Evolutionary conservation across 2,888 invertebrate genomes (phyloP), one percentile per base, ranked within the genome.

Genomic region (Cactoblastis cactorum): DNA sequence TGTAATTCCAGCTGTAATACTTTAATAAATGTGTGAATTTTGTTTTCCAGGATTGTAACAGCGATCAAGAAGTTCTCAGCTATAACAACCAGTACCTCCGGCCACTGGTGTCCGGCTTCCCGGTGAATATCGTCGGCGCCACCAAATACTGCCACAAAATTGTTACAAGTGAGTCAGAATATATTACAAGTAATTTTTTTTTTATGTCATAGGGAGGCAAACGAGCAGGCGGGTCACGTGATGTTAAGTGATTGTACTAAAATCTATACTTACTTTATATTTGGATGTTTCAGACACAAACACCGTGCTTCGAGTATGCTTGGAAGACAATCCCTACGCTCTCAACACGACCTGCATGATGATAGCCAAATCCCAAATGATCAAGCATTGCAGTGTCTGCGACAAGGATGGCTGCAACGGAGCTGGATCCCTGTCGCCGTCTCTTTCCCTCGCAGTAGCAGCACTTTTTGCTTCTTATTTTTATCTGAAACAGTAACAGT

Each of bases 391-490:
- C 79, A 69, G 69, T 52, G 77, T 87, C 37, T 92, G 92, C 65
- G 80, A 87, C 64, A 83, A 79, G 53, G 91, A 92, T 53, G 80
- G 73, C 50, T 92, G 92, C 76, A 92, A 92, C 59, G 80, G 79
- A 19, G 85, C 85, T 49, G 77, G 76, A 8, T 67, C 84, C n/a
- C 57, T 79, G 18, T 59, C 72, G 5, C 70, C 79, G 51, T 85
- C 87, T 3, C 55, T 83, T 49, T 83, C 87, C 9, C 67, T 89
- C 4, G 80, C 82, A 8, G 57, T 74, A 33, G 43, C 82, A 32
- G 75, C 83, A 1, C 67, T 82, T 8, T 34, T 83, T 28, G 74
- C 77, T 35, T 72, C 84, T 3, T 85, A 81, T 62, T 55, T 86
- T 11, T 65, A 74, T 58, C 78, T 71, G 66, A 83, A 85, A 55